Percentiles rank a stretch among this genome's conserved stretches.
phyloP scores from a whole-genome alignment of 37 sponge, comb jelly and placozoan genomes.

The Sycon ciliatum region DNA sequence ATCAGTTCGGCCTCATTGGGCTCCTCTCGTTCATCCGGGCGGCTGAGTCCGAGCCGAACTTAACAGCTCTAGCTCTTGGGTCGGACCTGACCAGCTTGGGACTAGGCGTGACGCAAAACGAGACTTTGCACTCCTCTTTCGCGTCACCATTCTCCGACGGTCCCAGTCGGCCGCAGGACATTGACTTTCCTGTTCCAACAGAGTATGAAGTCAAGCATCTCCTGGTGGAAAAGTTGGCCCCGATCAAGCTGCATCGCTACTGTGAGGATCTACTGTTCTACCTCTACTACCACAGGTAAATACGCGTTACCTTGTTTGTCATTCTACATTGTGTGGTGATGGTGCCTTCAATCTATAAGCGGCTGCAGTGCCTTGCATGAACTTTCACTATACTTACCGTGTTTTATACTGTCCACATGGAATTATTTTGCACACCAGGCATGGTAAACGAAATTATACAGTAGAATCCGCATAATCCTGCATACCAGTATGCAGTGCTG shows the following conservation, averaged over 20 bases:
- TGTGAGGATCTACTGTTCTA: slow-evolving; percentile 85
- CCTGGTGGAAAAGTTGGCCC: too few species aligned
- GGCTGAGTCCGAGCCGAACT: slow-evolving; percentile 87
- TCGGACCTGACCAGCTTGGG: slow-evolving; percentile 96
- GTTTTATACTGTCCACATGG: too few species aligned
- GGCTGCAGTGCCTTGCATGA: too few species aligned
- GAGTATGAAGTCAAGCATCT: slow-evolving; percentile 85
- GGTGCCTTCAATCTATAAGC: too few species aligned
- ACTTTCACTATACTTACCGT: too few species aligned
- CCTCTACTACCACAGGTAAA: slow-evolving; percentile 86
- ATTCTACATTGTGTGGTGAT: too few species aligned
- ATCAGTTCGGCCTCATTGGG: slow-evolving; percentile 99
- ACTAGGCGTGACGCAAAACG: slow-evolving; percentile 89
- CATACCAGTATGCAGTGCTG: too few species aligned
- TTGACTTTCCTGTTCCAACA: slow-evolving; percentile 82
- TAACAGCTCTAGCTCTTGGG: slow-evolving; percentile 90
- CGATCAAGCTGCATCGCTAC: slow-evolving; percentile 68
- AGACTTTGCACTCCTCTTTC: slow-evolving; percentile 88
- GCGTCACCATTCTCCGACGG: slow-evolving; percentile 91
- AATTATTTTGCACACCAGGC: too few species aligned
- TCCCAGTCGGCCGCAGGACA: slow-evolving; percentile 87
- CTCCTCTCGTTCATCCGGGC: slow-evolving; percentile 89
- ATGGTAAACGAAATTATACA: too few species aligned
- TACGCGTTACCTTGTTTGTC: too few species aligned
- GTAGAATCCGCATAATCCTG: too few species aligned